phyloP scores from a whole-genome alignment of 2,797 vertebrate species.

The Periparus ater region DNA sequence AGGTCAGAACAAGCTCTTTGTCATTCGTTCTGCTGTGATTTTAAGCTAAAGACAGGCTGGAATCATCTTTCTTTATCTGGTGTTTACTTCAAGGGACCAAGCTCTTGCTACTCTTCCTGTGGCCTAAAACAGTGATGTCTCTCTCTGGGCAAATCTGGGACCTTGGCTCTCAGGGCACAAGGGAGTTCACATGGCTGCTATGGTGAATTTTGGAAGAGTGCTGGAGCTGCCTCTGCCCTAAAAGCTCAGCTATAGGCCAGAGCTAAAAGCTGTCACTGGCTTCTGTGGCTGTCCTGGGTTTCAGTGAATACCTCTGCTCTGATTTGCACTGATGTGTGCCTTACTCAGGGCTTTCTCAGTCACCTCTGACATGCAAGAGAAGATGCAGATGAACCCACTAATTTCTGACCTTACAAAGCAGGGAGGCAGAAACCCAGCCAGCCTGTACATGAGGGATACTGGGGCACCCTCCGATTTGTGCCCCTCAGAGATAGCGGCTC shows the following conservation, averaged over 20 bases:
- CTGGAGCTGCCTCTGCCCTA: background rate
- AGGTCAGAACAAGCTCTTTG: background rate
- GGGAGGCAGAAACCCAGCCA: background rate
- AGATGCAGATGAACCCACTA: background rate
- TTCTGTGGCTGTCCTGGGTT: background rate
- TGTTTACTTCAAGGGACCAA: background rate
- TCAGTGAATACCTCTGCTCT: background rate
- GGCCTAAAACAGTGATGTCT: background rate
- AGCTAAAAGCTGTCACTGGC: background rate
- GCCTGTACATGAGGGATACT: background rate
- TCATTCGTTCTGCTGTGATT: background rate
- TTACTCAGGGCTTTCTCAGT: background rate
- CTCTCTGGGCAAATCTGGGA: rapidly evolving
- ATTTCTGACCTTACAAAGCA: background rate
- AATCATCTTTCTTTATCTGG: background rate
- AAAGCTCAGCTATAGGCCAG: background rate
- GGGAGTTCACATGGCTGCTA: background rate
- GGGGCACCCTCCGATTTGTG: background rate
- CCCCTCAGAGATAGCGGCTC: background rate
- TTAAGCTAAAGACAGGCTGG: background rate
- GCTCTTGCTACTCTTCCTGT: background rate
- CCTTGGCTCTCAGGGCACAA: background rate
- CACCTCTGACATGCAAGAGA: background rate
- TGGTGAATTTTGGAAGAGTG: background rate
- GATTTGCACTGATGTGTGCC: background rate